phyloP scores from a whole-genome alignment of 1,140 invertebrate genomes.

The Orchesella cincta region DNA sequence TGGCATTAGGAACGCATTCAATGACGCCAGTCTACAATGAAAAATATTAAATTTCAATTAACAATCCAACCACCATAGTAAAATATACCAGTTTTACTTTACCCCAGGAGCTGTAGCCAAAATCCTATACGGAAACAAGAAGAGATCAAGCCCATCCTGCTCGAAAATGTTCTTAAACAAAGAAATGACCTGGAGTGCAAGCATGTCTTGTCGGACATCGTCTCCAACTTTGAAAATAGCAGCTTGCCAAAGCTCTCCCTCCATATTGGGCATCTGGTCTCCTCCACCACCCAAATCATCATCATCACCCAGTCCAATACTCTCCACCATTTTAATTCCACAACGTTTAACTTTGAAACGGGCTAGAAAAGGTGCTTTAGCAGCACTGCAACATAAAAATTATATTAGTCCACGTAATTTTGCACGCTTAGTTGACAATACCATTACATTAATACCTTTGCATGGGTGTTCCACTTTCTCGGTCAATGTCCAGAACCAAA shows the following conservation, averaged over 20 bases:
- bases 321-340: slow-evolving; percentile 91
- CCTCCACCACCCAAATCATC: slow-evolving; percentile 9
- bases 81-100: slow-evolving; percentile 56
- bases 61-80: not conserved
- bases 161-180: slow-evolving; percentile 98
- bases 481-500: slow-evolving; percentile 95
- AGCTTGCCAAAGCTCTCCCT: slow-evolving; percentile 85
- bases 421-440: slow-evolving; percentile 29
- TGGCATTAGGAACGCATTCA: slow-evolving; percentile 98
- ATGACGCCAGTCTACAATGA: slow-evolving; percentile 92
- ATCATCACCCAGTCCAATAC: slow-evolving; percentile 59
- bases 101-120: slow-evolving; percentile 98
- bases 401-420: slow-evolving; percentile 16
- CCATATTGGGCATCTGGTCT: slow-evolving; percentile 55
- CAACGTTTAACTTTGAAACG: slow-evolving; percentile 87
- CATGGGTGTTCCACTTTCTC: slow-evolving; percentile 96
- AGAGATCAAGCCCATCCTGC: slow-evolving; percentile 90
- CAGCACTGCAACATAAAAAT: slow-evolving; percentile 70
- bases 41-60: not conserved
- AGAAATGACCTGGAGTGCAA: slow-evolving; percentile 95
- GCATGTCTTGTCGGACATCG: slow-evolving; percentile 96
- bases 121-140: slow-evolving; percentile 94
- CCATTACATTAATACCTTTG: slow-evolving; percentile 80
- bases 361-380: slow-evolving; percentile 96
- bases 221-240: slow-evolving; percentile 99